A percentile compares a stretch with the other conserved stretches of the same genome.
These are phyloP conservation scores for Drosophila prostipennis DNA, from an alignment of 2,888 invertebrate genomes.

Conservation along the genomic window DNA sequence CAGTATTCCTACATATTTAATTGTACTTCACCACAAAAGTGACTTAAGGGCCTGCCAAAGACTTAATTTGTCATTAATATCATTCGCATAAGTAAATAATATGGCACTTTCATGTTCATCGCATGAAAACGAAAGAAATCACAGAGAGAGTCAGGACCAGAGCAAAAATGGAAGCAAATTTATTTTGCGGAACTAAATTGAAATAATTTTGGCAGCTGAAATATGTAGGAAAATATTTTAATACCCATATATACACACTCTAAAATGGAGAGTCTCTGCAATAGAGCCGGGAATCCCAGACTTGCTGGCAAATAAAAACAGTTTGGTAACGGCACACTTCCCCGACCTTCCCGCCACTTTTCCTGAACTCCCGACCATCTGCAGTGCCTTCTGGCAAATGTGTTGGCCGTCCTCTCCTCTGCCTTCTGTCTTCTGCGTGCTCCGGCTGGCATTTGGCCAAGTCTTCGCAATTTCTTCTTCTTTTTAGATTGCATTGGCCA, in stretches of 20 bases:
- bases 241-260: constrained; percentile 50
- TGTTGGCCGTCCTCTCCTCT: constrained; percentile 35
- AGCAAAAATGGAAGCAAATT: constrained; percentile 59
- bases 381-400: constrained; percentile 50
- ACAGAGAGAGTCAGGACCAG: constrained; percentile 10
- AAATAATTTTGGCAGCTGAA: constrained; percentile 79
- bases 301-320: constrained; percentile 61
- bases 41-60: neutral
- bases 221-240: constrained; percentile 72
- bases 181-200: constrained; percentile 80
- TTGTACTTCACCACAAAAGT: neutral
- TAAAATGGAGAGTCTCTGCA: constrained; percentile 25
- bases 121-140: constrained; percentile 17
- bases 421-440: constrained; percentile 32
- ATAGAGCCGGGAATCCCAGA: constrained; percentile 31
- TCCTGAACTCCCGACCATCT: constrained; percentile 33
- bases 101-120: constrained; percentile 58
- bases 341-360: constrained; percentile 2
- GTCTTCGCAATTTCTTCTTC: constrained; percentile 34
- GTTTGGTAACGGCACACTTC: constrained; percentile 27
- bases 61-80: constrained; percentile 23
- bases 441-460: constrained; percentile 68
- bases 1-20: neutral
- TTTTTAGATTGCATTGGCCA: constrained; percentile 38
- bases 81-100: constrained; percentile 48